Base-by-base conservation (phyloP, 2,113 vertebrate species). In the Coptodon rendalli region DNA sequence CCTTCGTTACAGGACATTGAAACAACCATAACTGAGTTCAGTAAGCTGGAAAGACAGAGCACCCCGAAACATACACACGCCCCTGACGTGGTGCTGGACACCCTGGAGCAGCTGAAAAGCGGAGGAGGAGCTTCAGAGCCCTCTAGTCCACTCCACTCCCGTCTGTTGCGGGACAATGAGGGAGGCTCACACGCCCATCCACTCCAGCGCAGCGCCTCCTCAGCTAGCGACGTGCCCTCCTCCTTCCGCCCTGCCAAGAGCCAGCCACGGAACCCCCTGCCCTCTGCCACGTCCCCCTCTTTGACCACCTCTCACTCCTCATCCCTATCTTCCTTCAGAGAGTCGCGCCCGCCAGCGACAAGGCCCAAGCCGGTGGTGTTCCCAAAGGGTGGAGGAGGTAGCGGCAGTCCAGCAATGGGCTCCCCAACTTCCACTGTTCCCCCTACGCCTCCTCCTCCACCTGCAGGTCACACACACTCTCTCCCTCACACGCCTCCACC, bases 1-100 rank as follows among this genome's bases (percentile, higher is more conserved):
- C n/a, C 54, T 36, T 50, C 87, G 83, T 91, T 93, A 78, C 97
- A 99, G 98, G 98, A 99, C 87, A 98, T 98, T 0, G 98, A 99
- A 81, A 98, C 97, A 1, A 97, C 98, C 7, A 95, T 99, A 87
- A 98, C 96, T 1, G 98, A 99, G 95, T 96, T 99, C 84, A 97
- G 97, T 79, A 98, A 99, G 94, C 94, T 99, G 48, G 98, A 99
- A 83, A 91, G 98, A 81, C 98, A 99, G 93, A 98, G 97, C 96
- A 97, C 92, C 6, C 97, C 97, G 2, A 99, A 99, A 89, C 98
- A 98, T 82, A 90, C 98, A 83, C 98, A 98, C 91, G 84, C 99
- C 0, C 99, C 99, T 0, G 99, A 99, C 1, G 98, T 99, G 63
- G 98, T 99, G 38, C 97, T 99, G 7, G 99, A 99, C 96, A 99